These are phyloP conservation scores for Cylas formicarius DNA, from an alignment of 1,140 invertebrate species.

Conservation along the genomic window DNA sequence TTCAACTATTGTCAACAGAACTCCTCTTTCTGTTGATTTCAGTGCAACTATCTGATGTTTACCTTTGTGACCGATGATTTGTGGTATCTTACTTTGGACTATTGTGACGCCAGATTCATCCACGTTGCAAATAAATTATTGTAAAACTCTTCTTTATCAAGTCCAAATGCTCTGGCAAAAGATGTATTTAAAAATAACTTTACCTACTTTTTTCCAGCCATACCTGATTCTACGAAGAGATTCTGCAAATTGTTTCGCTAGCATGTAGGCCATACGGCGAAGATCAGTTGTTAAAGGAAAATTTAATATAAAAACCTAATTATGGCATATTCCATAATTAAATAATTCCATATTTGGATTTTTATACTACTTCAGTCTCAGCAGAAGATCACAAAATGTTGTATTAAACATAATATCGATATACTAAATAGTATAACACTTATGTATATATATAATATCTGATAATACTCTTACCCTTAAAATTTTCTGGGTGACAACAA, in stretches of 20 bases:
- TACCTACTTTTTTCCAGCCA: background rate
- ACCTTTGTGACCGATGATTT: constrained; percentile 10
- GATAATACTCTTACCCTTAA: too few relatives aligned
- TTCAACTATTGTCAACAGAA: constrained; percentile 41
- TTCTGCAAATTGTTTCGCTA: background rate
- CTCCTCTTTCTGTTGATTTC: constrained; percentile 45
- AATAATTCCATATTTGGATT: too few relatives aligned
- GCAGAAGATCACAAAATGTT: too few relatives aligned
- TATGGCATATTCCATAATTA: too few relatives aligned
- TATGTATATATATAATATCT: too few relatives aligned
- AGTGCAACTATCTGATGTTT: constrained; percentile 31
- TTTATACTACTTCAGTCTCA: too few relatives aligned
- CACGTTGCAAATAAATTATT: constrained; percentile 26
- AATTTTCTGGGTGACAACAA: too few relatives aligned
- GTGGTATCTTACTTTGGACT: constrained; percentile 11
- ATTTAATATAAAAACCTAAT: too few relatives aligned
- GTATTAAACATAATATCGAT: too few relatives aligned
- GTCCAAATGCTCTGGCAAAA: constrained; percentile 29
- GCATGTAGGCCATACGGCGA: too few relatives aligned
- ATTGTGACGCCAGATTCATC: constrained; percentile 13
- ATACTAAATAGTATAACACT: too few relatives aligned
- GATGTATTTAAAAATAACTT: constrained; percentile 30
- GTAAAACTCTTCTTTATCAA: constrained; percentile 37
- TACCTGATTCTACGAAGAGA: background rate
- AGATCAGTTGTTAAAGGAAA: too few relatives aligned